These are phyloP conservation scores for Trididemnum nubilum DNA, from an alignment of 23 tunicate genomes.

Conservation along the genomic window DNA sequence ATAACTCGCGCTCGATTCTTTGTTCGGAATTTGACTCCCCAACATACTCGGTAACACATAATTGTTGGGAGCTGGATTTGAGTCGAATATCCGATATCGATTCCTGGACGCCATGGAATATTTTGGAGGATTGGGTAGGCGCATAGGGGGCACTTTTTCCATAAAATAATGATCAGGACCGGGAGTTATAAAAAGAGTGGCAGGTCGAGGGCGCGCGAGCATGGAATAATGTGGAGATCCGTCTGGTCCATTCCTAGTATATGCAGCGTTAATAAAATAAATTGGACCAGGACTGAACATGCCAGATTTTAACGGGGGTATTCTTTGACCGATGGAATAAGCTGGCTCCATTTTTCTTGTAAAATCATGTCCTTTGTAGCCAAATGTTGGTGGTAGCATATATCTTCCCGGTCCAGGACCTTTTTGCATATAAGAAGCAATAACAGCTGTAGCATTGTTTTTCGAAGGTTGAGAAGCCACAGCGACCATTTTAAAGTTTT, in stretches of 20 bases:
- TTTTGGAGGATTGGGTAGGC: constrained; percentile 75
- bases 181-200: constrained; percentile 67
- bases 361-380: constrained; percentile 82
- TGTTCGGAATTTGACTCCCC: constrained; percentile 83
- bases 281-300: constrained; percentile 92
- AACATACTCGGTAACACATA: constrained; percentile 76
- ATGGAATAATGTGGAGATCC: constrained; percentile 85
- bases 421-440: constrained; percentile 1
- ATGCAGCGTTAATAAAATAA: constrained; percentile 66
- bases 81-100: constrained; percentile 63
- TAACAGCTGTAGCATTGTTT: not conserved
- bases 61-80: constrained; percentile 79
- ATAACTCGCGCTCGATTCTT: constrained; percentile 70
- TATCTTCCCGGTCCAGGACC: constrained; percentile 96
- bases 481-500: not conserved
- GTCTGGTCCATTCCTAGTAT: constrained; percentile 77
- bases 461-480: not conserved
- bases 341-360: constrained; percentile 68
- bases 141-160: constrained; percentile 78
- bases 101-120: constrained; percentile 83
- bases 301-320: constrained; percentile 56
- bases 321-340: constrained; percentile 82
- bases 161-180: constrained; percentile 84
- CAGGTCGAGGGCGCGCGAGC: constrained; percentile 63
- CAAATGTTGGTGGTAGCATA: constrained; percentile 89